Percentiles rank a stretch among this genome's conserved stretches.
Evolutionary conservation across 2,888 invertebrate species (phyloP).

Genomic region (Dicycla oo): DNA sequence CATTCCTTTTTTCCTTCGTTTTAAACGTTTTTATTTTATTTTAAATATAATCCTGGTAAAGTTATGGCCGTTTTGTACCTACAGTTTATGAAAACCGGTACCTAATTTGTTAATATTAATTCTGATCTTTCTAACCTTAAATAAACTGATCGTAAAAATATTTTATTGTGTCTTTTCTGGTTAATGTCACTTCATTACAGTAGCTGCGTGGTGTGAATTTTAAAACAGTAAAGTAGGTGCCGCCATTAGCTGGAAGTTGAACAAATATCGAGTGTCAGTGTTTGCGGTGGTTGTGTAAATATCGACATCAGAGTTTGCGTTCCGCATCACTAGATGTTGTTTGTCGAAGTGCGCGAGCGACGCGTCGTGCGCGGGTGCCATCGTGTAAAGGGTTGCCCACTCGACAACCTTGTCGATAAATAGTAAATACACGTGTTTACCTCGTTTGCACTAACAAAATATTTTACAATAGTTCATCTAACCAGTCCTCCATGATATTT

Average conservation of each 20-base stretch:
- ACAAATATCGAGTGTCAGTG: conserved; percentile 87
- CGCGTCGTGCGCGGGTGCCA: conserved; percentile 77
- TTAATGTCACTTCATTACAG: conserved; percentile 81
- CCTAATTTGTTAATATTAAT: conserved; percentile 67
- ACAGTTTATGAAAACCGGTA: conserved; percentile 68
- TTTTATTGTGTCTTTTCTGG: conserved; percentile 64
- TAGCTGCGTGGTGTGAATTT: conserved; percentile 84
- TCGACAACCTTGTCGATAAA: conserved; percentile 85
- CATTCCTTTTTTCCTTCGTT: conserved; percentile 82
- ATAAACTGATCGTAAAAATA: conserved; percentile 59
- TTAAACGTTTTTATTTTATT: conserved; percentile 84
- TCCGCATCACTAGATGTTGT: conserved; percentile 89
- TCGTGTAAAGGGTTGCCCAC: conserved; percentile 88
- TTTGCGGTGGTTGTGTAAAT: conserved; percentile 87
- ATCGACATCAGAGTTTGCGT: conserved; percentile 89
- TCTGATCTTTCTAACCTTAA: conserved; percentile 64
- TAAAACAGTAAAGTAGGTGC: conserved; percentile 76
- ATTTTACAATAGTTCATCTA: conserved; percentile 74
- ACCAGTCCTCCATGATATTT: conserved; percentile 64
- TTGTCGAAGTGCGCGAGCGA: conserved; percentile 81
- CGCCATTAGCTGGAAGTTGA: conserved; percentile 87
- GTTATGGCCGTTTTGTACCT: conserved; percentile 76
- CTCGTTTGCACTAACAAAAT: conserved; percentile 83
- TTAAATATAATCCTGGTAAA: conserved; percentile 79
- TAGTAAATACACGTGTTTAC: conserved; percentile 80